These are phyloP conservation scores for Caretta caretta DNA, from an alignment of 2,113 vertebrate species.

Conservation along the genomic window DNA sequence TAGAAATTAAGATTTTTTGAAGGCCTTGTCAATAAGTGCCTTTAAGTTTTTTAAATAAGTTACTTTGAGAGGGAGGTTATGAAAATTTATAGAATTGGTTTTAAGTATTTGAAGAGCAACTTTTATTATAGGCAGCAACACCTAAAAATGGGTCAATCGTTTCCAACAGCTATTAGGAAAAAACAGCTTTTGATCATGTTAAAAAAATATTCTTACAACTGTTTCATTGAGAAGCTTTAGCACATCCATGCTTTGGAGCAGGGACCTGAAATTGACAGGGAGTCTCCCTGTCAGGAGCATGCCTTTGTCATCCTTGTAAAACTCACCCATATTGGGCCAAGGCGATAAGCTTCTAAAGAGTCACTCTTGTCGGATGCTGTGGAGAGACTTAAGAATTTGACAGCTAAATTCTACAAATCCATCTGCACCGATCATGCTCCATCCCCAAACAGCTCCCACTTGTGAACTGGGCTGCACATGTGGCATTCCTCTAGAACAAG, in stretches of 20 bases:
- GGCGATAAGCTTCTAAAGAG: background rate
- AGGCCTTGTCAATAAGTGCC: background rate
- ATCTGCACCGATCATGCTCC: background rate
- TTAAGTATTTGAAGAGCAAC: background rate
- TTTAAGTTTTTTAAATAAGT: background rate
- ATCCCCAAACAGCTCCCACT: background rate
- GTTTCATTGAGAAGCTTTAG: background rate
- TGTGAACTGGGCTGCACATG: no score
- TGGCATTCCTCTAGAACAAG: background rate
- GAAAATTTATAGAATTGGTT: background rate
- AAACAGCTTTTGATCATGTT: background rate
- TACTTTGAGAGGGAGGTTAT: background rate
- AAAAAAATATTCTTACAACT: background rate
- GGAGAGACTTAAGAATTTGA: background rate
- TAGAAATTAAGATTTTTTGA: background rate
- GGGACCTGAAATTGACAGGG: background rate
- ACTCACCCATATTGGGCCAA: background rate
- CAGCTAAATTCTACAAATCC: background rate
- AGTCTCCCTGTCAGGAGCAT: background rate
- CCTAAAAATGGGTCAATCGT: background rate
- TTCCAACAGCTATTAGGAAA: background rate
- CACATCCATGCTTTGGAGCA: background rate
- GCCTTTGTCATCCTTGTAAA: no score
- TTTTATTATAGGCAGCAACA: background rate
- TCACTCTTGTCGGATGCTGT: background rate